A percentile compares a stretch with the other conserved stretches of the same genome.
phyloP scores from a whole-genome alignment of 2,113 vertebrate genomes.

The Sinocyclocheilus anshuiensis region DNA sequence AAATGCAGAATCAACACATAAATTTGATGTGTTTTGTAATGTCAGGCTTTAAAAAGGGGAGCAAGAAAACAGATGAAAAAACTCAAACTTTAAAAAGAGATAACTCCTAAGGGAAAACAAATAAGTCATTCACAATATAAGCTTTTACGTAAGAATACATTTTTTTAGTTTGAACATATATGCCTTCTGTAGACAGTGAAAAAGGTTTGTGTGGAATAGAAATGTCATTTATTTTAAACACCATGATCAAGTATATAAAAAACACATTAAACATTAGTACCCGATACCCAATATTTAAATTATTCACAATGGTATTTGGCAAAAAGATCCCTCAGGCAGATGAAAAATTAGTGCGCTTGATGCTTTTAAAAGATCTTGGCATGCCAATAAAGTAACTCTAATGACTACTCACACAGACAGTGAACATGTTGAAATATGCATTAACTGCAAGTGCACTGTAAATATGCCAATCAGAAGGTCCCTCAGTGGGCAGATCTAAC shows the following conservation, averaged over 20 bases:
- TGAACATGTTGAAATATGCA: conserved; percentile 52
- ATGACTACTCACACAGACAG: conserved; percentile 60
- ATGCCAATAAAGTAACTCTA: conserved; percentile 41
- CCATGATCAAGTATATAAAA: not conserved
- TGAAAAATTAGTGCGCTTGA: not conserved
- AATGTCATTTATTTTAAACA: not conserved
- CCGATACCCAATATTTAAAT: not conserved
- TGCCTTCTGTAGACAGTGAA: not conserved
- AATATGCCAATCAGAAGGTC: conserved; percentile 1
- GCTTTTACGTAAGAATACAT: not conserved
- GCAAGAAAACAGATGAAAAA: not conserved
- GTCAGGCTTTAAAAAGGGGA: not conserved
- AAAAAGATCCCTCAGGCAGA: conserved; percentile 4
- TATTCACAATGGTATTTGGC: not conserved
- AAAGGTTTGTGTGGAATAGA: not conserved
- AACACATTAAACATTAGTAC: not conserved
- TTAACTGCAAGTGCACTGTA: conserved; percentile 60
- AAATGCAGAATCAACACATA: not conserved
- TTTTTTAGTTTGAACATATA: not conserved
- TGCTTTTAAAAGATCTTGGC: conserved; percentile 58
- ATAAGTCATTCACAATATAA: not conserved
- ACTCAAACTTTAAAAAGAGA: not conserved
- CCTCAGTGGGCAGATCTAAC: not conserved
- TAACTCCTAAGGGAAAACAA: not conserved
- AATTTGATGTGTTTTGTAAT: not conserved